phyloP scores from a whole-genome alignment of 2,113 vertebrate genomes.

The Ptyas mucosa region DNA sequence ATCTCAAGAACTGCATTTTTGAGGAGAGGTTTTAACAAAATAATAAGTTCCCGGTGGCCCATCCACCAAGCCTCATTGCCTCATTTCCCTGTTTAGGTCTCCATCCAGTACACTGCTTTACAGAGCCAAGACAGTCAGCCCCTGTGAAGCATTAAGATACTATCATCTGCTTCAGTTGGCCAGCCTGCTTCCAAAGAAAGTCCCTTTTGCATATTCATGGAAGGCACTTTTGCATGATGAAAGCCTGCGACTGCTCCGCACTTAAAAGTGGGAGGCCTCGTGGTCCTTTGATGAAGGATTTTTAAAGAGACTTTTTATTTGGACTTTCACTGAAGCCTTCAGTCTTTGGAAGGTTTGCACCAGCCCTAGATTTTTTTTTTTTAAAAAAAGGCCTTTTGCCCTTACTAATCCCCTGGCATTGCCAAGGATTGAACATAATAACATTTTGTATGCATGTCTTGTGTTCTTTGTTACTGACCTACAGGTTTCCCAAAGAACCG shows the following conservation, averaged over 20 bases:
- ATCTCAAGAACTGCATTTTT: neutral
- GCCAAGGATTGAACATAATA: neutral
- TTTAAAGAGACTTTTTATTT: neutral
- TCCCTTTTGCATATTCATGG: neutral
- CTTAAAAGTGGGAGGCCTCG: neutral
- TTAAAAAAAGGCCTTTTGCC: neutral
- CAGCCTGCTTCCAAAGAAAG: neutral
- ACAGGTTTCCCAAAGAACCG: neutral
- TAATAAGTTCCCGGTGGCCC: neutral
- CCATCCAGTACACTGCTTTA: neutral
- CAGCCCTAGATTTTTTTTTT: neutral
- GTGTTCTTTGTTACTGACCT: neutral
- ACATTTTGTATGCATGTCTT: neutral
- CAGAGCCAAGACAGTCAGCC: neutral
- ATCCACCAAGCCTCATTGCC: neutral
- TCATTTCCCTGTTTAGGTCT: neutral
- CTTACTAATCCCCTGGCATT: neutral
- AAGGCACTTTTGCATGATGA: neutral
- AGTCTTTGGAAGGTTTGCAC: neutral
- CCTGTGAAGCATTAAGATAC: neutral
- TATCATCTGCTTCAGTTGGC: neutral
- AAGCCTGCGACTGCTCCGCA: neutral
- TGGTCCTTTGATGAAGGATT: neutral
- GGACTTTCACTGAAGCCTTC: neutral
- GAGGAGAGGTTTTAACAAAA: neutral